Evolutionary conservation across 53 echinoderm and acorn worm species (phyloP), one percentile per base, ranked within the genome.

Genomic region (Arbacia lixula): DNA sequence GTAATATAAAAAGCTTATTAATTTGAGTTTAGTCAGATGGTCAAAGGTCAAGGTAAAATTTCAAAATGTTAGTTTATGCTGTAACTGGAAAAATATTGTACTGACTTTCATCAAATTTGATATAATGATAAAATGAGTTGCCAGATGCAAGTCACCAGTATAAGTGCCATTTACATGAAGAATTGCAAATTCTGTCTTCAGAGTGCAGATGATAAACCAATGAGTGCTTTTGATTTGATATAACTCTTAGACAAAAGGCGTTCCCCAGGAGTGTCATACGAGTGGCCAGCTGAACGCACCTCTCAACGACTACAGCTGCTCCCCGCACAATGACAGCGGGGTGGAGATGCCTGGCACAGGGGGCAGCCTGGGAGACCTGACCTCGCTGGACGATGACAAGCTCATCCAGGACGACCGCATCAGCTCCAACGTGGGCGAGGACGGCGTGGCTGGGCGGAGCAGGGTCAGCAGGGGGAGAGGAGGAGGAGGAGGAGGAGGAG

Each of bases 261-360:
- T 81, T 10, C 82, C 63, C 39, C 82, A 81, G 63, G 82, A 81
- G 40, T 81, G 82, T 63, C 42, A 79, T 12, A 58, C 60, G 2
- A 28, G 79, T 40, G 79, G 4, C 28, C 60, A 63, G 32, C 60
- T 12, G 14, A 76, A 12, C 20, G 82, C 82, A 28, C 82, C 82
- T 9, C 12, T 81, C 35, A 90, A 88, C 58, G 95, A 94, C 31
- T 95, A 92, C 89, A 95, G 98, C 88, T 86, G 88, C 72, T 98
- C 98, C 2, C 98, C 98, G 0, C 98, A 98, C 86, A 94, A 98
- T 41, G 98, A 98, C 87, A 98, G 98, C 82, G 98, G 98, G 4
- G 92, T 98, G 12, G 93, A 93, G 83, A 98, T 98, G 98, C 93
- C 91, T 87, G 85, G 87, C 28, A 76, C 88, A n/a, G 90, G 90